Conservation (phyloP, 2,797 vertebrate species). For the Carduelis carduelis region DNA sequence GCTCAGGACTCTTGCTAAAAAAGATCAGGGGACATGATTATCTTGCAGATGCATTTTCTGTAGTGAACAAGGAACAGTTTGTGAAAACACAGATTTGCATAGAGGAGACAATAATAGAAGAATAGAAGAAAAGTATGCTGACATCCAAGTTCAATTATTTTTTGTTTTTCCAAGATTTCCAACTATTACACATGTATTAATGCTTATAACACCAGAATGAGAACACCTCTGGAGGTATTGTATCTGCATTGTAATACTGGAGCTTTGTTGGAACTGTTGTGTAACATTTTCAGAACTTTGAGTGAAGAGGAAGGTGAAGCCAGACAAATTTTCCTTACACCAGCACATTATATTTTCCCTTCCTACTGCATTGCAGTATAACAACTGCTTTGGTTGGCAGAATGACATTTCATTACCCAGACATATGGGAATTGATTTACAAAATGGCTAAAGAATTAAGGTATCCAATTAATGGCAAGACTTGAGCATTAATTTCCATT, state of each 20-base stretch:
- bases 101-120: neutral
- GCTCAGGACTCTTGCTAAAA: neutral
- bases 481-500: neutral
- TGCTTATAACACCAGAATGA: neutral
- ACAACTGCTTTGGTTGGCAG: conserved; percentile 41
- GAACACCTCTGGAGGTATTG: neutral
- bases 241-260: neutral
- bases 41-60: neutral
- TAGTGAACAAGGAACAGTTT: neutral
- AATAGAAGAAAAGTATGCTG: neutral
- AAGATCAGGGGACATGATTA: neutral
- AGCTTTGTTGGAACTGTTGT: neutral
- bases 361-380: conserved; percentile 44
- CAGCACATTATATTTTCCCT: conserved; percentile 3
- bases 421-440: neutral
- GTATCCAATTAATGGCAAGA: neutral
- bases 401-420: conserved; percentile 42
- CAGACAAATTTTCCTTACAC: conserved; percentile 30
- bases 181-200: neutral
- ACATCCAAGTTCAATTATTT: neutral
- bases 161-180: neutral
- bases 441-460: neutral
- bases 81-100: neutral
- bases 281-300: neutral
- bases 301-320: neutral